Percentiles rank a stretch among this genome's conserved stretches.
Evolutionary conservation across 2,797 vertebrate genomes (phyloP).

Genomic region (Chanos chanos): DNA sequence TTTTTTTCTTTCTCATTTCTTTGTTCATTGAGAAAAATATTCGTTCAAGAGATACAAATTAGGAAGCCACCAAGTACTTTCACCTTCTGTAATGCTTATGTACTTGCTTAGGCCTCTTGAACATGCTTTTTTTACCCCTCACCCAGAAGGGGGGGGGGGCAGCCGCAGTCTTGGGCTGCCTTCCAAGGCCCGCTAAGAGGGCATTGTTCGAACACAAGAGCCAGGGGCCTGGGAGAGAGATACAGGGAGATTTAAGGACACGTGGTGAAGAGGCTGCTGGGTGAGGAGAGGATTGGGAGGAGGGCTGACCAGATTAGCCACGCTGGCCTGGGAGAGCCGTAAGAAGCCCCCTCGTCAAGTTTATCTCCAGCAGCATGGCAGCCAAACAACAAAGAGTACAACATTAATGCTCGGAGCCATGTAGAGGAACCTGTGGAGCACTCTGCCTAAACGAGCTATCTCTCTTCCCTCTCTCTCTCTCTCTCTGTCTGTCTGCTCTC

Average conservation of each 20-base stretch:
- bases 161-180: slow-evolving; percentile 41
- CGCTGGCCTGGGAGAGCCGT: slow-evolving; percentile 50
- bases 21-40: neutral
- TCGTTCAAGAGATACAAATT: slow-evolving; percentile 18
- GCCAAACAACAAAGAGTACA: slow-evolving; percentile 56
- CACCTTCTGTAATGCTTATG: slow-evolving; percentile 1
- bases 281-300: slow-evolving; percentile 49
- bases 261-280: slow-evolving; percentile 47
- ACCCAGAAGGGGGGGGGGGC: neutral
- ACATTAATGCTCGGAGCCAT: slow-evolving; percentile 54
- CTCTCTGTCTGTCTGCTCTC: too few species aligned
- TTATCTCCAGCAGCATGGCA: slow-evolving; percentile 59
- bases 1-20: neutral
- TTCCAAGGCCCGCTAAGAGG: slow-evolving; percentile 55
- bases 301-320: slow-evolving; percentile 54
- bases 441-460: slow-evolving; percentile 34
- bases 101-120: too few species aligned
- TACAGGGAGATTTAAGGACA: slow-evolving; percentile 58
- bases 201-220: slow-evolving; percentile 59
- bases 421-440: slow-evolving; percentile 57
- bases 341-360: slow-evolving; percentile 47
- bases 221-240: slow-evolving; percentile 52
- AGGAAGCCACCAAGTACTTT: slow-evolving; percentile 20
- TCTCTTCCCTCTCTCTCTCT: slow-evolving; percentile 27
- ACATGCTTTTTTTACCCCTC: too few species aligned